These are phyloP conservation scores for Celastrina argiolus DNA, from an alignment of 2,888 invertebrate genomes.

Conservation along the genomic window DNA sequence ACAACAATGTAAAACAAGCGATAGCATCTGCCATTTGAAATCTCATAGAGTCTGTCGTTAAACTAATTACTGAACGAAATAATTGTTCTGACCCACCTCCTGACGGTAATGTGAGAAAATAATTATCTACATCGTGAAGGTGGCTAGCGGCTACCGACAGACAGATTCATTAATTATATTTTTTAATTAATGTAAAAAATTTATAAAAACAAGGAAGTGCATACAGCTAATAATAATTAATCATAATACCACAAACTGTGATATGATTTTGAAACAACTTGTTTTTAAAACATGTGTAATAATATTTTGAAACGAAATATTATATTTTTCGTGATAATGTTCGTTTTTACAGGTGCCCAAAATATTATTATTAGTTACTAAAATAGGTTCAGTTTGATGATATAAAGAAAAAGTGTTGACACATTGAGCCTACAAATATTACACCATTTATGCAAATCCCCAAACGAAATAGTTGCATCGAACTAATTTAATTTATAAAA, in stretches of 20 bases:
- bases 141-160: neutral
- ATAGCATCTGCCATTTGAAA: neutral
- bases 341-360: too few species aligned
- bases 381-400: neutral
- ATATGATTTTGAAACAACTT: too few species aligned
- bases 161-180: neutral
- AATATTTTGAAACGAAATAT: too few species aligned
- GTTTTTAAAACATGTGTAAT: too few species aligned
- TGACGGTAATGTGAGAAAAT: neutral
- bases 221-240: too few species aligned
- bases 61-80: neutral
- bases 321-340: too few species aligned
- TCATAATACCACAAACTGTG: too few species aligned
- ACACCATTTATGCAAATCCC: neutral
- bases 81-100: neutral
- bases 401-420: neutral
- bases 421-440: neutral
- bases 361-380: neutral
- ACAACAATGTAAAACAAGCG: neutral
- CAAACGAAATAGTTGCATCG: neutral
- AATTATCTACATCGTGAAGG: neutral
- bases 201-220: neutral
- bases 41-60: neutral
- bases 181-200: neutral
- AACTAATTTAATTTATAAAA: neutral